phyloP scores from a whole-genome alignment of 2,797 vertebrate species.

The Parauchenoglanis ngamensis region DNA sequence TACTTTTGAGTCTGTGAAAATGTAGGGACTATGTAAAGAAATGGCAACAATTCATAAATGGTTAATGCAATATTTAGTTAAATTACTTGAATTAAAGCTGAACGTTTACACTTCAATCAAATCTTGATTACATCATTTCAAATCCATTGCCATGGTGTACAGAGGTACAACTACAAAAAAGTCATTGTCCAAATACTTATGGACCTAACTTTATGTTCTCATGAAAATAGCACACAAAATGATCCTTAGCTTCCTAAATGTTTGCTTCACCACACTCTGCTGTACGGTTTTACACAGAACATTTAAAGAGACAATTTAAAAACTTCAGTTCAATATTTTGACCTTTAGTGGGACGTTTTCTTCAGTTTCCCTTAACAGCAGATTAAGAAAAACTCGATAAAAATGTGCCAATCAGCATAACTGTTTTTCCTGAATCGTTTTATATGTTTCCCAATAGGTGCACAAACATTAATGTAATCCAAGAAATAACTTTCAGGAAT shows the following conservation, averaged over 20 bases:
- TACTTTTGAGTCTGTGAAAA: too few species aligned
- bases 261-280: not conserved
- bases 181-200: too few species aligned
- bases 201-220: too few species aligned
- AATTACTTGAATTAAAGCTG: too few species aligned
- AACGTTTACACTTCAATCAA: too few species aligned
- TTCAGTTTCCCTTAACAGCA: not conserved
- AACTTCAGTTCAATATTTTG: not conserved
- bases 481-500: not conserved
- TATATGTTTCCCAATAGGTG: not conserved
- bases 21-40: too few species aligned
- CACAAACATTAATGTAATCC: not conserved
- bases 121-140: too few species aligned
- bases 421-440: not conserved
- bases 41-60: too few species aligned
- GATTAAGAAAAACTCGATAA: not conserved
- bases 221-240: not conserved
- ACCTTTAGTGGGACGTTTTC: not conserved
- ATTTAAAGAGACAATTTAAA: not conserved
- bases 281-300: not conserved
- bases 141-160: too few species aligned
- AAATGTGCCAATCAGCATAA: not conserved
- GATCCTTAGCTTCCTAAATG: not conserved
- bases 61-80: too few species aligned
- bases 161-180: too few species aligned